Percentiles rank a stretch among this genome's conserved stretches.
These are phyloP conservation scores for Pardalotus punctatus DNA, from an alignment of 2,113 vertebrate species.

Conservation along the genomic window DNA sequence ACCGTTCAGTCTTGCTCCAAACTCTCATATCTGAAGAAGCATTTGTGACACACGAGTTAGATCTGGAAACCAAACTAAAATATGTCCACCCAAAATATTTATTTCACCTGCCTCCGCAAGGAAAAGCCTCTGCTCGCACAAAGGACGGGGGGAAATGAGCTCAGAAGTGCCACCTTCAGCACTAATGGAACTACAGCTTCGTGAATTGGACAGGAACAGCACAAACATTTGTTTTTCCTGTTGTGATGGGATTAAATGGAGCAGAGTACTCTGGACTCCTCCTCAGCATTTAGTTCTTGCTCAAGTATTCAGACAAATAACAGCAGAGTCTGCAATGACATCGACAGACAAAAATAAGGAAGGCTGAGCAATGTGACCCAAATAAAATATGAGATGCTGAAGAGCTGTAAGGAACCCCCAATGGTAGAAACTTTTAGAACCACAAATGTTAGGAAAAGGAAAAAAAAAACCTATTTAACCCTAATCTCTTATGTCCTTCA, in stretches of 20 bases:
- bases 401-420: neutral
- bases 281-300: neutral
- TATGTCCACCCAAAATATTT: accelerated
- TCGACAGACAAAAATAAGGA: neutral
- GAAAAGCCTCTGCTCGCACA: neutral
- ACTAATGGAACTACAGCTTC: neutral
- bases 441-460: neutral
- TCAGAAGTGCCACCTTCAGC: neutral
- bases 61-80: neutral
- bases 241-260: neutral
- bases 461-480: neutral
- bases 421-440: neutral
- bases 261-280: neutral
- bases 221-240: neutral
- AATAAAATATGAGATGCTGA: neutral
- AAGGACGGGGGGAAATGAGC: neutral
- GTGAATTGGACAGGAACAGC: neutral
- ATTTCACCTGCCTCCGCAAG: neutral
- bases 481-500: neutral
- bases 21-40: neutral
- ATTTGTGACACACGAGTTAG: accelerated
- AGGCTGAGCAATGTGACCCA: neutral
- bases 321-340: neutral
- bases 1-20: neutral
- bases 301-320: neutral